phyloP scores from a whole-genome alignment of 2,888 invertebrate species.

The Tribolium freemani region DNA sequence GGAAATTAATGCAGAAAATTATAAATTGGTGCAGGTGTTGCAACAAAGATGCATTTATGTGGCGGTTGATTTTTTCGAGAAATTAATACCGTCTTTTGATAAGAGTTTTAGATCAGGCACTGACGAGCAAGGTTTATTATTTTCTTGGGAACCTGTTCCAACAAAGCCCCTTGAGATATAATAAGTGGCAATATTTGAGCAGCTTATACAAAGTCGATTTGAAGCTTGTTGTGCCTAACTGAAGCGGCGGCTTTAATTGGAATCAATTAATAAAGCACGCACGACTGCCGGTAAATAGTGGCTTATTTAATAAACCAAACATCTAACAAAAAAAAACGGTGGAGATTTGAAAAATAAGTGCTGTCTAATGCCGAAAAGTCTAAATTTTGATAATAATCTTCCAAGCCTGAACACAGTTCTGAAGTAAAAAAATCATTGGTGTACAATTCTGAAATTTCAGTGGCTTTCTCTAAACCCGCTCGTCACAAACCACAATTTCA shows the following conservation, averaged over 20 bases:
- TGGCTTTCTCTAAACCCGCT: conserved; percentile 11
- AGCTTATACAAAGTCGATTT: conserved; percentile 36
- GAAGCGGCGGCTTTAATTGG: conserved; percentile 33
- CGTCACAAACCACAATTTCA: conserved; percentile 39
- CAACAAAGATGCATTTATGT: background rate
- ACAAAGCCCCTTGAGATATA: conserved; percentile 10
- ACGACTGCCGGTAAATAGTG: conserved; percentile 12
- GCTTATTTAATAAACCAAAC: too few relatives aligned
- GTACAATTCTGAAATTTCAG: background rate
- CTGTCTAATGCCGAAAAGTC: too few relatives aligned
- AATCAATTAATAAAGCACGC: conserved; percentile 36
- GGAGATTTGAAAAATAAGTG: too few relatives aligned
- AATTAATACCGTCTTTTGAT: background rate
- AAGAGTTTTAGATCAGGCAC: background rate
- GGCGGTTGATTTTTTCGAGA: background rate
- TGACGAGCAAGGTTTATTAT: background rate
- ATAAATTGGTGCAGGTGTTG: conserved; percentile 11
- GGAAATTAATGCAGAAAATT: background rate
- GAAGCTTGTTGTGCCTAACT: conserved; percentile 20
- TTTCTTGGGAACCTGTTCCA: conserved; percentile 29
- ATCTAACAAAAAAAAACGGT: too few relatives aligned
- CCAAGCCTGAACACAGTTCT: too few relatives aligned
- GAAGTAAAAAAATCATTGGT: too few relatives aligned
- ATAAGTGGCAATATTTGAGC: conserved; percentile 25
- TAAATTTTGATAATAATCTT: too few relatives aligned